A percentile compares a stretch with the other conserved stretches of the same genome.
phyloP scores from a whole-genome alignment of 2,888 invertebrate species.

The Pseudeuparius sepicola region DNA sequence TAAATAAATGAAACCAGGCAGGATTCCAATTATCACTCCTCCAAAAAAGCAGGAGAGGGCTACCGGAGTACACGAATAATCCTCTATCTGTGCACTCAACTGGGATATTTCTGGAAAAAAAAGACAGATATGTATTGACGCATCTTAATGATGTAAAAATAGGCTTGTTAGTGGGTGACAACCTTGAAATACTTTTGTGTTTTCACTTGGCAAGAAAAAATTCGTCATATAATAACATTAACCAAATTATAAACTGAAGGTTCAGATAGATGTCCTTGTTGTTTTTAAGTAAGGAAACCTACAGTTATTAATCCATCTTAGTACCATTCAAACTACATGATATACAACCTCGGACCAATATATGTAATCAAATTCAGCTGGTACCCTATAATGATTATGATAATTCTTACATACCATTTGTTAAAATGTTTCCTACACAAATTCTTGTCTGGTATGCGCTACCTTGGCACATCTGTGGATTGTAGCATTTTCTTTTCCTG shows the following conservation, averaged over 20 bases:
- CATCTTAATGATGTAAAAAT: no score
- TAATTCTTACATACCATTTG: constrained; percentile 24
- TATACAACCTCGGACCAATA: no score
- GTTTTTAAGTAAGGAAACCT: no score
- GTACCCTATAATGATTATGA: no score
- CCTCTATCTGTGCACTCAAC: constrained; percentile 18
- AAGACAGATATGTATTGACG: no score
- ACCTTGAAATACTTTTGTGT: no score
- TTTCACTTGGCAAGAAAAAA: no score
- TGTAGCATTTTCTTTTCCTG: constrained; percentile 55
- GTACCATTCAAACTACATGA: no score
- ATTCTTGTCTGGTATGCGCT: constrained; percentile 56
- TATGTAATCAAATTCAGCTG: no score
- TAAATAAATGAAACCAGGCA: constrained; percentile 31
- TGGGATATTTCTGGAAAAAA: constrained; percentile 21
- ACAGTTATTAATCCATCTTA: neutral
- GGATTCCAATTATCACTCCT: constrained; percentile 29
- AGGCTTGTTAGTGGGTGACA: neutral
- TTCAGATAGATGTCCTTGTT: no score
- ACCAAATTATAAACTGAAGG: no score
- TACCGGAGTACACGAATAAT: constrained; percentile 23
- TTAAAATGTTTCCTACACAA: constrained; percentile 39
- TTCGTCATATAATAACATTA: no score
- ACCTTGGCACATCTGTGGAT: constrained; percentile 57
- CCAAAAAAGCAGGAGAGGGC: constrained; percentile 27